These are phyloP conservation scores for Anarrhichthys ocellatus DNA, from an alignment of 2,113 vertebrate genomes.

Conservation along the genomic window DNA sequence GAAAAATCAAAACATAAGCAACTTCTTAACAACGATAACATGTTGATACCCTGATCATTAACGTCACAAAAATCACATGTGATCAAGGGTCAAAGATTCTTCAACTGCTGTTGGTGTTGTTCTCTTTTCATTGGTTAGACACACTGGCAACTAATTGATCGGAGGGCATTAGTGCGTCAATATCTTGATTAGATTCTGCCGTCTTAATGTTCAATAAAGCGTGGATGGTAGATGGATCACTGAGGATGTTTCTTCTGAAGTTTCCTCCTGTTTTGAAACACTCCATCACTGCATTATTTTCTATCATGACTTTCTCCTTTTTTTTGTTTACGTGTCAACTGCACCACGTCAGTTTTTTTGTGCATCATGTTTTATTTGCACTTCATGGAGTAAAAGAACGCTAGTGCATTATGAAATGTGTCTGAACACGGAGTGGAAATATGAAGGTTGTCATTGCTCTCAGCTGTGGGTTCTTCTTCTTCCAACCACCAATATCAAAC, in stretches of 20 bases:
- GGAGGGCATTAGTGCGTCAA: not conserved
- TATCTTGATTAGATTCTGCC: not conserved
- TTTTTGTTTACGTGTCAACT: not conserved
- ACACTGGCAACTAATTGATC: not conserved
- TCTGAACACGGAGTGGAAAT: not conserved
- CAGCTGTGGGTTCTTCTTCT: not conserved
- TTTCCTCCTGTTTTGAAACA: not conserved
- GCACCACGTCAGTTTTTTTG: not conserved
- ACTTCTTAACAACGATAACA: not conserved
- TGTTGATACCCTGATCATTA: not conserved
- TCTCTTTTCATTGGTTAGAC: not conserved
- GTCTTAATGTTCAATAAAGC: not conserved
- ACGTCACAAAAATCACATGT: not conserved
- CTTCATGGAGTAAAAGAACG: conserved; percentile 5
- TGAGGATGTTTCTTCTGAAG: not conserved
- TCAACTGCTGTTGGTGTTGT: not conserved
- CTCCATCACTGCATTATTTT: not conserved
- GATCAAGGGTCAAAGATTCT: no score
- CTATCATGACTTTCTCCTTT: not conserved
- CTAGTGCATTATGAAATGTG: not conserved
- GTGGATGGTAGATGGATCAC: not conserved
- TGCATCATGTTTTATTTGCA: not conserved
- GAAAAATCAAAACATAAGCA: not conserved
- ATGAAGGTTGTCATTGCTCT: not conserved
- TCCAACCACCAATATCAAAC: not conserved